phyloP scores from a whole-genome alignment of 2,797 vertebrate genomes.

The Delichon dasypus region DNA sequence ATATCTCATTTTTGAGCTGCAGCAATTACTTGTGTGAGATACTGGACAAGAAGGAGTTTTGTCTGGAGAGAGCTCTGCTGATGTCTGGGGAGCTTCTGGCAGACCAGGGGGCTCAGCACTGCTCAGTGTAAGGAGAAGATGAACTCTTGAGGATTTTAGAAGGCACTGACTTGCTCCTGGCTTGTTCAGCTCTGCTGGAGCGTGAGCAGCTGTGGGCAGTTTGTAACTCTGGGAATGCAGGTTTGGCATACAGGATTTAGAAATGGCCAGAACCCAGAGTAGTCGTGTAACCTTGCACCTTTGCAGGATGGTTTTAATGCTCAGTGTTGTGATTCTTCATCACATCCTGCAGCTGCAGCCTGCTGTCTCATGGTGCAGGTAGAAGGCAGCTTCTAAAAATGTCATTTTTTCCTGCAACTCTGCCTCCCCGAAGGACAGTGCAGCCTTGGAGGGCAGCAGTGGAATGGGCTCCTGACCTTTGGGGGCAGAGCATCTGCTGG shows the following conservation, averaged over 20 bases:
- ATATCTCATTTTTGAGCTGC: not conserved
- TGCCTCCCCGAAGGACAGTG: not conserved
- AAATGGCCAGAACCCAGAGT: not conserved
- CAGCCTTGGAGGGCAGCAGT: not conserved
- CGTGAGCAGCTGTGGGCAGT: not conserved
- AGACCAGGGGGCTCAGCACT: not conserved
- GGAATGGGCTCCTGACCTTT: not conserved
- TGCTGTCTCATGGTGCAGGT: not conserved
- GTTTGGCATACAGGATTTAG: not conserved
- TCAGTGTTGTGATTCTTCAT: not conserved
- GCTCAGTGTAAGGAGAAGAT: not conserved
- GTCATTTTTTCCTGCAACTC: not conserved
- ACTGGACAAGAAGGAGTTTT: not conserved
- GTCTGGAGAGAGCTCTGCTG: not conserved
- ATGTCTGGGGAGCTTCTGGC: not conserved
- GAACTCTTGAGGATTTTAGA: not conserved
- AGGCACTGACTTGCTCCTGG: not conserved
- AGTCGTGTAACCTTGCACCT: not conserved
- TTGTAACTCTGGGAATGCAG: not conserved
- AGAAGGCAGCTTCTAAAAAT: not conserved
- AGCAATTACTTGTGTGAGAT: fast-evolving
- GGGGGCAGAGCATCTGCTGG: not conserved
- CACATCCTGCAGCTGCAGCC: not conserved
- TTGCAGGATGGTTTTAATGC: not conserved
- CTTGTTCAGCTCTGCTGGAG: not conserved